Evolutionary conservation across 2,888 invertebrate genomes (phyloP).

Genomic region (Erpobdella octoculata): DNA sequence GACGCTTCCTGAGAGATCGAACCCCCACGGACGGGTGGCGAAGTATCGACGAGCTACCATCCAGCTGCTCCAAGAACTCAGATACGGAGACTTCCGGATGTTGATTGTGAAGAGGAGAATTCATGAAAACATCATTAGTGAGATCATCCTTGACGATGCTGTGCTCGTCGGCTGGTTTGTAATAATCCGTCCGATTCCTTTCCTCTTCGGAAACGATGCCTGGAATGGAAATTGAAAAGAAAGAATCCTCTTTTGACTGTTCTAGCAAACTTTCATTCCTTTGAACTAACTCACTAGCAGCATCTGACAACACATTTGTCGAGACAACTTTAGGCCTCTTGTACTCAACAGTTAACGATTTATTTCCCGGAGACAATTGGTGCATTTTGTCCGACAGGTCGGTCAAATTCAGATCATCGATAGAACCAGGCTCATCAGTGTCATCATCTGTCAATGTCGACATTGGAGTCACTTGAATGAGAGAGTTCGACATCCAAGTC

Average conservation of each 20-base stretch:
- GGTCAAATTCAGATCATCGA: no score
- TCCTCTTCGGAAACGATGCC: no score
- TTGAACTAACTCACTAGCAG: not conserved
- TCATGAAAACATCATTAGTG: no score
- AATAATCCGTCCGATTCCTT: not conserved
- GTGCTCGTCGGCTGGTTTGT: not conserved
- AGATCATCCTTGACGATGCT: conserved; percentile 10
- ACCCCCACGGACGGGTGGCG: conserved; percentile 5
- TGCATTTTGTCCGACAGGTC: no score
- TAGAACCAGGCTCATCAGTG: not conserved
- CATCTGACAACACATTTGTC: no score
- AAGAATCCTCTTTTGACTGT: conserved; percentile 8
- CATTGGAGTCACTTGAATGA: conserved; percentile 1
- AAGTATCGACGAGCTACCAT: conserved; percentile 15
- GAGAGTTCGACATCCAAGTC: not conserved
- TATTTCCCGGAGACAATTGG: no score
- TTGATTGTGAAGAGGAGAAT: no score
- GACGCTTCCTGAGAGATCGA: conserved; percentile 16
- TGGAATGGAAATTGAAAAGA: conserved; percentile 12
- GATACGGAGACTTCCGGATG: no score
- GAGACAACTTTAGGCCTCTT: no score
- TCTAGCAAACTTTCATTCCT: not conserved
- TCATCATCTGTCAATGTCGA: not conserved
- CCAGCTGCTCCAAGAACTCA: conserved; percentile 18
- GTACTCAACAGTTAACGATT: no score